phyloP scores from a whole-genome alignment of 2,888 invertebrate species.

The Cantharis rufa region DNA sequence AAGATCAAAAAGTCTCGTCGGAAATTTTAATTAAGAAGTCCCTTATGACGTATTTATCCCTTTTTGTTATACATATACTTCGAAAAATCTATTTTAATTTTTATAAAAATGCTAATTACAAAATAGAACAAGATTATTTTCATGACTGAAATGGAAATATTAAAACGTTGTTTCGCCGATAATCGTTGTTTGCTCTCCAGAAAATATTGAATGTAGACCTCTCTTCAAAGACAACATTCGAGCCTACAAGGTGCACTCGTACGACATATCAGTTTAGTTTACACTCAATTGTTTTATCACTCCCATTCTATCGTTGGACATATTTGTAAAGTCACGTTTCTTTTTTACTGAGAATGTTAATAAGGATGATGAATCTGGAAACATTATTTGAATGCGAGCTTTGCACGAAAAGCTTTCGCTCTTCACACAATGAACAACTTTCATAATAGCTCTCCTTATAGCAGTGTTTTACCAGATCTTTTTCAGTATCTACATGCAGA shows the following conservation, averaged over 20 bases:
- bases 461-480: too few species aligned
- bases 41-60: not conserved
- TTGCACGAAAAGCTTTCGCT: not conserved
- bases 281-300: not conserved
- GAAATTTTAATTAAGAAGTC: not conserved
- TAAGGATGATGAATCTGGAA: not conserved
- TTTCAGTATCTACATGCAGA: too few species aligned
- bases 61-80: not conserved
- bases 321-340: not conserved
- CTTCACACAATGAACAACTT: not conserved
- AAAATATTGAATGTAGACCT: not conserved
- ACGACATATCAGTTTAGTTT: not conserved
- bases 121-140: not conserved
- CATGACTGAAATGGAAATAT: not conserved
- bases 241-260: not conserved
- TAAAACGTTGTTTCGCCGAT: not conserved
- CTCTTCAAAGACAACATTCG: not conserved
- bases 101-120: not conserved
- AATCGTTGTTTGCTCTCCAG: not conserved
- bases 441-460: not conserved
- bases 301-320: not conserved
- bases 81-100: not conserved
- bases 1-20: not conserved
- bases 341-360: not conserved
- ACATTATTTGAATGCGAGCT: not conserved